A percentile compares a stretch with the other conserved stretches of the same genome.
Conservation (phyloP, 2,797 vertebrate genomes). For the Loris lydekkerianus region DNA sequence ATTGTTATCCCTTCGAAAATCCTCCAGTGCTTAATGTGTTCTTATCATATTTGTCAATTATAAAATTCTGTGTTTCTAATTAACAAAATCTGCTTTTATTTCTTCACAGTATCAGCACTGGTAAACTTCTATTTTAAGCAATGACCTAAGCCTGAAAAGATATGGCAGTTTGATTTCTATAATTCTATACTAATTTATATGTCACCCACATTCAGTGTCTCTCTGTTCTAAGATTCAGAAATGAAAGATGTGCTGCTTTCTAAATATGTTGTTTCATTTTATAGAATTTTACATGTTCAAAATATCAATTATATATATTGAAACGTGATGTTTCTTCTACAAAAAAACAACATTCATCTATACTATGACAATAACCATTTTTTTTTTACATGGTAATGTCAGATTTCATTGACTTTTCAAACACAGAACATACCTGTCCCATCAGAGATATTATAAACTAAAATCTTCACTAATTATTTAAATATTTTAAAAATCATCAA, state of each 20-base stretch:
- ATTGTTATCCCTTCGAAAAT: slow-evolving; percentile 19
- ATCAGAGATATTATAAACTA: background rate
- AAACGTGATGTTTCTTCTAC: background rate
- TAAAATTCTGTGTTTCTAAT: slow-evolving; percentile 72
- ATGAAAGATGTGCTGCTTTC: slow-evolving; percentile 36
- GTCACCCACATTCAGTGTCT: background rate
- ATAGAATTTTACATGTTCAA: background rate
- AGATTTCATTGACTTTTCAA: background rate
- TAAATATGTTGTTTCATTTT: slow-evolving; percentile 64
- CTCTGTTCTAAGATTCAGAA: background rate
- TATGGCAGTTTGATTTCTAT: slow-evolving; percentile 50
- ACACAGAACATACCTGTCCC: background rate
- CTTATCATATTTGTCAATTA: slow-evolving; percentile 68
- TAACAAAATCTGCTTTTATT: slow-evolving; percentile 70
- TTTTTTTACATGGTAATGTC: background rate
- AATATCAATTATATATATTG: slow-evolving; percentile 37
- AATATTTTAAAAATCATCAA: background rate
- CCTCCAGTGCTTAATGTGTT: background rate
- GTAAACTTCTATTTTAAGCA: slow-evolving; percentile 59
- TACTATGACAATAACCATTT: background rate
- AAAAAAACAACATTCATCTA: slow-evolving; percentile 4
- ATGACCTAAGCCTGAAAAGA: slow-evolving; percentile 1
- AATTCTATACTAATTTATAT: slow-evolving; percentile 36
- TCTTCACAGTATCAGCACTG: slow-evolving; percentile 52
- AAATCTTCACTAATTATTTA: background rate